Conservation (phyloP, 2,113 vertebrate genomes). For the Hystrix brachyura region DNA sequence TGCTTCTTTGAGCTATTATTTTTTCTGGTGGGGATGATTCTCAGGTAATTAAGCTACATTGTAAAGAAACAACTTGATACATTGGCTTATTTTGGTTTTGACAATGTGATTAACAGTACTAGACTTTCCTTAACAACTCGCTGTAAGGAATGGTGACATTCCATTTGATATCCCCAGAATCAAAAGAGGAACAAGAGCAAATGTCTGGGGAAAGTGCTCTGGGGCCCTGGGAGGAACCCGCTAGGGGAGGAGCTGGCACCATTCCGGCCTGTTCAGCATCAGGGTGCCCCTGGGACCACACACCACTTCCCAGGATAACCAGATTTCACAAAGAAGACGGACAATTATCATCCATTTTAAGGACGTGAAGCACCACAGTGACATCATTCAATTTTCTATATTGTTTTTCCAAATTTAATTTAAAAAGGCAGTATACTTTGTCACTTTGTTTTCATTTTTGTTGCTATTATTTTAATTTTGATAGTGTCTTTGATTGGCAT, state of each 20-base stretch:
- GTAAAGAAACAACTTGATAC: conserved; percentile 77
- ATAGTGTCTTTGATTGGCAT: background rate
- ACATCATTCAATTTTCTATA: accelerated
- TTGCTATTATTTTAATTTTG: background rate
- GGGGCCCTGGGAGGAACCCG: accelerated
- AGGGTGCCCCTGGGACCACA: accelerated
- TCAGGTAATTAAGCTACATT: conserved; percentile 82
- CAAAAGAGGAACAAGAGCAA: background rate
- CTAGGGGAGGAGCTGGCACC: accelerated
- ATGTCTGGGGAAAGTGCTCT: background rate
- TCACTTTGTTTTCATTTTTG: accelerated
- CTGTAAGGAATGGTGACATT: conserved; percentile 33
- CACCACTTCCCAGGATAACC: accelerated
- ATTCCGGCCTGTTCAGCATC: accelerated
- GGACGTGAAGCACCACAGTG: accelerated
- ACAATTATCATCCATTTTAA: accelerated
- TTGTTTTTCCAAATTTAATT: no score
- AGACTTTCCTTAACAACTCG: conserved; percentile 63
- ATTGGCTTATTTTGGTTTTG: conserved; percentile 82
- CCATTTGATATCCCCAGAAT: conserved; percentile 27
- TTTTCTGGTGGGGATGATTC: conserved; percentile 70
- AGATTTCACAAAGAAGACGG: accelerated
- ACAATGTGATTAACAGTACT: conserved; percentile 83
- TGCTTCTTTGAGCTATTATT: conserved; percentile 72
- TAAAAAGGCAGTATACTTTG: accelerated